Percentiles rank a stretch among this genome's conserved stretches.
Evolutionary conservation across 1,140 invertebrate species (phyloP).

Genomic region (Kradibia gibbosae): DNA sequence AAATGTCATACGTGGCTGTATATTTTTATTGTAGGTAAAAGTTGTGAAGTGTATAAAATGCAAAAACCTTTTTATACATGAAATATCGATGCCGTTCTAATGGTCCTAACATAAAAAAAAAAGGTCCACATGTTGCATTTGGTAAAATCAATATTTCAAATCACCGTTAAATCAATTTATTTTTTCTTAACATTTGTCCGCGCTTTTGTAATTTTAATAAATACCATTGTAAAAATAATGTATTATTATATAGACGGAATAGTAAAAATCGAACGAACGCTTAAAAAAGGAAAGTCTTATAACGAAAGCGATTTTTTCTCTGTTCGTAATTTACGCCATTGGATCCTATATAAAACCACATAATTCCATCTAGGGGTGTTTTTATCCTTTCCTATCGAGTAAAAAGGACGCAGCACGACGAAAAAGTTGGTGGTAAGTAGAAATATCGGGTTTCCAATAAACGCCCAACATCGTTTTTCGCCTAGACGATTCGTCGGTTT

Average conservation of each 20-base stretch:
- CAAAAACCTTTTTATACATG: neutral
- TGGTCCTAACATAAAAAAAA: neutral
- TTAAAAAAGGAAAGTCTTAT: neutral
- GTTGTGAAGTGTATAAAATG: neutral
- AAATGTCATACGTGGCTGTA: neutral
- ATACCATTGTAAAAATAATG: neutral
- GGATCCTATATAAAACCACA: neutral
- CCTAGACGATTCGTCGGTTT: neutral
- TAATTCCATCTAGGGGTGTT: neutral
- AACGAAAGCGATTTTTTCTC: neutral
- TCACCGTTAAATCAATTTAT: neutral
- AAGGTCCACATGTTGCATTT: neutral
- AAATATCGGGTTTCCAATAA: slow-evolving; percentile 30
- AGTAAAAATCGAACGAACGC: neutral
- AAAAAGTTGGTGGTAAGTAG: neutral
- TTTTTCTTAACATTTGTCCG: neutral
- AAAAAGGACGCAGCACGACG: neutral
- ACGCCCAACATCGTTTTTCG: slow-evolving; percentile 9
- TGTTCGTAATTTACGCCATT: neutral
- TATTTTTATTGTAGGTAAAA: neutral
- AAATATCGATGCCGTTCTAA: neutral
- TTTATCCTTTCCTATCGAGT: neutral
- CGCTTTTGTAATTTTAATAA: neutral
- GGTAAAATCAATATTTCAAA: neutral
- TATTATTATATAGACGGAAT: neutral